Evolutionary conservation across 1,140 invertebrate genomes (phyloP).

Genomic region (Cotesia glomerata): DNA sequence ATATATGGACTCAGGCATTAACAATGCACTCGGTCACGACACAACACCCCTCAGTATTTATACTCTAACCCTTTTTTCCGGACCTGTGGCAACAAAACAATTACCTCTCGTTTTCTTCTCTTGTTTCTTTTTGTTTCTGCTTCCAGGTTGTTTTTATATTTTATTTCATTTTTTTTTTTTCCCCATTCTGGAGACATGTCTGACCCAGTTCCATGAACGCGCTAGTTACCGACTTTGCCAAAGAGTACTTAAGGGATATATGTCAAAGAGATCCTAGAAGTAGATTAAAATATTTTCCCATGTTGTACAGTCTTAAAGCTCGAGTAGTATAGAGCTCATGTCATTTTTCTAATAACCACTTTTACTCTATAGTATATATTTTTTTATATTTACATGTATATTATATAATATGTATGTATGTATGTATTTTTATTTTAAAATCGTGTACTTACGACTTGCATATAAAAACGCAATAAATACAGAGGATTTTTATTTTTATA

Average conservation of each 20-base stretch:
- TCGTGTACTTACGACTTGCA: no score
- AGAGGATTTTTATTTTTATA: no score
- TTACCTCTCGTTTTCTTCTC: slow-evolving; percentile 1
- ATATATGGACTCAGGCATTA: not conserved
- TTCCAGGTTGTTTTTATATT: not conserved
- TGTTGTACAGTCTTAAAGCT: not conserved
- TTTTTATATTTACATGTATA: not conserved
- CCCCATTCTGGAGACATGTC: not conserved
- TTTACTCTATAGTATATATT: not conserved
- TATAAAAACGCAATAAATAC: no score
- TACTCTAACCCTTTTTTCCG: not conserved
- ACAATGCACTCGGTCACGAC: not conserved
- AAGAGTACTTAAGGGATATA: not conserved
- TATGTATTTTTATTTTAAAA: no score
- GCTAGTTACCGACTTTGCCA: not conserved
- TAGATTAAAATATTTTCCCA: slow-evolving; percentile 12
- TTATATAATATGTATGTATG: not conserved
- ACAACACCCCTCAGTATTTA: not conserved
- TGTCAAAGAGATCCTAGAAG: slow-evolving; percentile 1
- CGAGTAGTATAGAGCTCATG: not conserved
- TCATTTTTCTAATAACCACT: not conserved
- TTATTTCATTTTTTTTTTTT: not conserved
- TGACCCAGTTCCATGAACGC: slow-evolving; percentile 10
- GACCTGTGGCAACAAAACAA: not conserved
- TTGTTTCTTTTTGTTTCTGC: not conserved